Conservation (phyloP, 2,113 vertebrate genomes). For the Mystacornis crossleyi region DNA sequence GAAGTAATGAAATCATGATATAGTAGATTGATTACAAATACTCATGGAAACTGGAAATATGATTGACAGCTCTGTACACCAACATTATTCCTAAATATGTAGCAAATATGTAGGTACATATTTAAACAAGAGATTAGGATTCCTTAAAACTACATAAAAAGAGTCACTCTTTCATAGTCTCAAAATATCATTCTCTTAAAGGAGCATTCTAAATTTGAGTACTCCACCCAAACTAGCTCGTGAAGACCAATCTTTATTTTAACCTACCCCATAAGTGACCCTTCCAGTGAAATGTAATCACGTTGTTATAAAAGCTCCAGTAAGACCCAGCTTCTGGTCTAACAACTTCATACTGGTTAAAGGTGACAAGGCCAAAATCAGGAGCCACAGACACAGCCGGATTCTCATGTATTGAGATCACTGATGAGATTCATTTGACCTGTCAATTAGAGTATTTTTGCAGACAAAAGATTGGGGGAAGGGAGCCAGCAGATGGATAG, state of each 20-base stretch:
- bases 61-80: neutral
- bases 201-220: neutral
- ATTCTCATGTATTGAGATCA: conserved; percentile 47
- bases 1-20: neutral
- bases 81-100: neutral
- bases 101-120: neutral
- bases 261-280: neutral
- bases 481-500: conserved; percentile 26
- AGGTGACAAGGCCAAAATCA: conserved; percentile 41
- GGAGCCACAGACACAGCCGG: neutral
- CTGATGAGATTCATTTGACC: conserved; percentile 28
- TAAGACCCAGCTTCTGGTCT: neutral
- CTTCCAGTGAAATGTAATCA: neutral
- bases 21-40: neutral
- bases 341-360: neutral
- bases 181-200: neutral
- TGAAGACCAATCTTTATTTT: neutral
- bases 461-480: conserved; percentile 51
- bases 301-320: neutral
- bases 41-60: neutral
- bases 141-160: neutral
- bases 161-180: neutral
- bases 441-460: conserved; percentile 52
- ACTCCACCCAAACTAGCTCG: neutral
- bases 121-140: neutral